Conservation (phyloP, 1,140 invertebrate genomes). For the Caenorhabditis briggsae region DNA sequence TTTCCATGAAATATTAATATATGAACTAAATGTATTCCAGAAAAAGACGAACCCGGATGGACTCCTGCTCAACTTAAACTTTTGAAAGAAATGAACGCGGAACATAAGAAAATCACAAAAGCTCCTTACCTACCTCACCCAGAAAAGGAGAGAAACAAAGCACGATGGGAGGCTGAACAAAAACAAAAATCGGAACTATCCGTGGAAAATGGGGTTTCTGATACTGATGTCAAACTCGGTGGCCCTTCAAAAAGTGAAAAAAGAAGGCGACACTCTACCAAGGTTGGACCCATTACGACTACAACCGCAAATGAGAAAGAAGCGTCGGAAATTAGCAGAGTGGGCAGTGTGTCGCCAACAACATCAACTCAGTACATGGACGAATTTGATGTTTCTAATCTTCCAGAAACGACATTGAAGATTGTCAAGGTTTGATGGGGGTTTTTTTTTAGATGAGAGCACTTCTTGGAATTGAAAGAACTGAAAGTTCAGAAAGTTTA, state of each 20-base stretch:
- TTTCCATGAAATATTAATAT: neutral
- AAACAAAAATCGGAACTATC: neutral
- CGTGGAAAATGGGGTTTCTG: no score
- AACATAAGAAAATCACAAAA: no score
- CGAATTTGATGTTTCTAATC: conserved; percentile 43
- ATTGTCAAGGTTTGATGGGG: conserved; percentile 16
- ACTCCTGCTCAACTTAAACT: no score
- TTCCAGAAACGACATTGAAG: conserved; percentile 34
- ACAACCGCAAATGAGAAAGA: conserved; percentile 17
- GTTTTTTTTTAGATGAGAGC: neutral
- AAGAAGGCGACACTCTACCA: conserved; percentile 35
- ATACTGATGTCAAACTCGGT: conserved; percentile 5
- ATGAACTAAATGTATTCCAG: neutral
- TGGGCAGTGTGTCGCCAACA: conserved; percentile 26
- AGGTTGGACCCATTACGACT: conserved; percentile 39
- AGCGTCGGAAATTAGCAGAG: conserved; percentile 36
- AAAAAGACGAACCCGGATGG: neutral
- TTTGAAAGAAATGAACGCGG: no score
- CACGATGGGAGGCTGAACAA: neutral
- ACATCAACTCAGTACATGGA: conserved; percentile 2
- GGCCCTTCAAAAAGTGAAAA: conserved; percentile 3
- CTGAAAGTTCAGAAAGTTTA: neutral
- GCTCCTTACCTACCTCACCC: no score
- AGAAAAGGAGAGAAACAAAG: neutral
- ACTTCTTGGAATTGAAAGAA: neutral